Conservation (phyloP, 2,888 invertebrate genomes). For the Onthophagus sagittarius region DNA sequence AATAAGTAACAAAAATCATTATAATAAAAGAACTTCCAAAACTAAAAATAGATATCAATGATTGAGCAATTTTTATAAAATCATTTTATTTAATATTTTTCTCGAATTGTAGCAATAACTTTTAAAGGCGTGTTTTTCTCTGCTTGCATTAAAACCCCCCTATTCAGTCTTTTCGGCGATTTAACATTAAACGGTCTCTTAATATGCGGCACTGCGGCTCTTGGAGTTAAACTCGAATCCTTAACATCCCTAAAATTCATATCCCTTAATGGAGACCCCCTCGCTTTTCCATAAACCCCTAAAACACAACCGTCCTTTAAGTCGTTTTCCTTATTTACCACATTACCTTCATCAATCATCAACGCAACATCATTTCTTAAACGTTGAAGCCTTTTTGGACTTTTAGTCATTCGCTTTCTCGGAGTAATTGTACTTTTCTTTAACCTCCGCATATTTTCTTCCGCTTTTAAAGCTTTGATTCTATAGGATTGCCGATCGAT, state of each 20-base stretch:
- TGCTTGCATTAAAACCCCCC: conserved; percentile 47
- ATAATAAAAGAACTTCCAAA: neutral
- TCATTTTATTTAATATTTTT: conserved; percentile 13
- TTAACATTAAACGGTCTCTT: conserved; percentile 57
- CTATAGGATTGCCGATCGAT: conserved; percentile 31
- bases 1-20: conserved; percentile 12
- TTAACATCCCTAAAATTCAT: conserved; percentile 23
- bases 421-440: conserved; percentile 39
- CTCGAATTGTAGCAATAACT: conserved; percentile 31
- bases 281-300: conserved; percentile 4
- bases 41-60: neutral
- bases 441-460: conserved; percentile 31
- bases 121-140: conserved; percentile 60
- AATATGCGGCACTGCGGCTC: conserved; percentile 52
- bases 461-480: conserved; percentile 33
- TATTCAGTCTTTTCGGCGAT: conserved; percentile 54
- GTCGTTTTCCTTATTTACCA: conserved; percentile 28
- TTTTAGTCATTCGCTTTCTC: conserved; percentile 32
- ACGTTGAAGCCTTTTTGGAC: conserved; percentile 31
- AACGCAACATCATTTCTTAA: conserved; percentile 26
- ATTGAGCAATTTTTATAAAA: neutral
- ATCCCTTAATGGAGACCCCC: conserved; percentile 25
- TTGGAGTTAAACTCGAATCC: conserved; percentile 34
- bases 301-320: conserved; percentile 17
- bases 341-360: conserved; percentile 16